Conservation (phyloP, 2,888 invertebrate species). For the Ormia ochracea region DNA sequence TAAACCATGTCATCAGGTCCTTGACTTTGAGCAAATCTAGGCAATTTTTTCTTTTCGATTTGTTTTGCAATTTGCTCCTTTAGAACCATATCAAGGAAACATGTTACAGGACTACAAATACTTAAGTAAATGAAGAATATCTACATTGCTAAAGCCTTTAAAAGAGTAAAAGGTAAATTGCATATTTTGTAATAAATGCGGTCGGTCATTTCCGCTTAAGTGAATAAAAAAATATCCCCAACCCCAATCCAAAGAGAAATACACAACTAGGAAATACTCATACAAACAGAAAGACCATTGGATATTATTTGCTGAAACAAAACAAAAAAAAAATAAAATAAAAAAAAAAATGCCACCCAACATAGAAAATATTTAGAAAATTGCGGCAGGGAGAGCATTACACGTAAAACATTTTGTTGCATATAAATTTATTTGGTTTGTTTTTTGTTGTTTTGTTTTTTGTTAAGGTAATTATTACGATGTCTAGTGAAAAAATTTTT, state of each 20-base stretch:
- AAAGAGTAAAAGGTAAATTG: constrained; percentile 33
- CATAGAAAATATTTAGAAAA: constrained; percentile 11
- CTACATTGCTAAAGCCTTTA: neutral
- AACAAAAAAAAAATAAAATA: neutral
- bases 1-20: constrained; percentile 56
- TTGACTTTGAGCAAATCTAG: constrained; percentile 55
- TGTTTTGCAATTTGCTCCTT: neutral
- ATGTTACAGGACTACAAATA: too few species aligned
- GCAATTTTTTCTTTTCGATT: neutral
- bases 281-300: constrained; percentile 6
- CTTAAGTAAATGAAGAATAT: neutral
- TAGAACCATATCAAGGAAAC: neutral
- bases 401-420: neutral
- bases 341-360: neutral
- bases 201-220: constrained; percentile 54
- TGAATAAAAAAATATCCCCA: constrained; percentile 10
- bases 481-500: constrained; percentile 45
- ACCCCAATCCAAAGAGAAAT: neutral
- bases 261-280: neutral
- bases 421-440: too few species aligned
- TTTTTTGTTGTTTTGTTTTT: constrained; percentile 16
- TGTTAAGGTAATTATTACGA: constrained; percentile 48
- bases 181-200: constrained; percentile 52
- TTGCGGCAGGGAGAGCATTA: constrained; percentile 1
- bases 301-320: neutral